Evolutionary conservation across 1,140 invertebrate species (phyloP), one percentile per base, ranked within the genome.

Genomic region (Pseudomyrmex gracilis): DNA sequence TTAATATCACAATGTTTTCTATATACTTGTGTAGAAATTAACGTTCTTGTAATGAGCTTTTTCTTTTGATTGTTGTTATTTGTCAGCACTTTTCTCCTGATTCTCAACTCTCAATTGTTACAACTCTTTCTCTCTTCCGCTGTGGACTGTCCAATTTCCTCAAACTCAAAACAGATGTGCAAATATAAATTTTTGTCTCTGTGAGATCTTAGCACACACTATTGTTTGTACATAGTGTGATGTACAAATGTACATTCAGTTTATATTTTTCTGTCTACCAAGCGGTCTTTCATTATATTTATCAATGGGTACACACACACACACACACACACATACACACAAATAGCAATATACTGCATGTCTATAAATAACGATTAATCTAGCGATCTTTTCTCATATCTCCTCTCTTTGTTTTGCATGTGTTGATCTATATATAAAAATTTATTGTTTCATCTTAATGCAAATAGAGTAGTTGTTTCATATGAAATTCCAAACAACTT

Each of bases 401-500:
- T 70, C 67, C n/a, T 43, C 47, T n/a, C 80, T 58, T 82, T 73
- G 73, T 64, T 73, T 60, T 78, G 86, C 87, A 88, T 87, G 87
- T 66, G n/a, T n/a, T n/a, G 49, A 55, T 77, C 55, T 85, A 24
- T 78, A 15, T 17, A 85, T 2, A 64, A 13, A 77, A 13, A 77
- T 77, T 51, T 73, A 64, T 86, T 34, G 57, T 61, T 77, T 86
- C 77, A 58, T 78, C 61, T 17, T 55, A 70, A 61, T 51, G 70
- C 87, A 76, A 85, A 88, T 87, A 83, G 86, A 87, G 76, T 20
- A 51, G 71, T 85, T 76, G n/a, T 87, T 82, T 17, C 9, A 57
- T 24, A 17, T 13, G n/a, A 47, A 34, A 20, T 5, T 43, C n/a
- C 20, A 53, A 22, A 13, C n/a, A 82, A 74, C 3, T 61, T 10